Evolutionary conservation across 2,888 invertebrate genomes (phyloP).

Genomic region (Agonopterix subpropinquella): DNA sequence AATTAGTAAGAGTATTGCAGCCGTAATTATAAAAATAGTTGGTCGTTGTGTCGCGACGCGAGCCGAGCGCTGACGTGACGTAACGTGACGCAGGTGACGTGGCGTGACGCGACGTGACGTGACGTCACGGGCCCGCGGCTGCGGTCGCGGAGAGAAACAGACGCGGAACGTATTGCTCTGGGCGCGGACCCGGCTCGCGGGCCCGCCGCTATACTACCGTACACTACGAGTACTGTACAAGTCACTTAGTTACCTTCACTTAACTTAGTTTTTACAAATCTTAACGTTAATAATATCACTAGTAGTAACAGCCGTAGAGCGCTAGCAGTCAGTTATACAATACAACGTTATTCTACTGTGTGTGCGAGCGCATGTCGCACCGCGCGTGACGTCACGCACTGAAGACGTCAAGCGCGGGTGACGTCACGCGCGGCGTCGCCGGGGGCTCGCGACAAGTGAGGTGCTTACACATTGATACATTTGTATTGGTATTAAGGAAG

Average conservation of each 20-base stretch:
- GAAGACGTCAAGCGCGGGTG: background rate
- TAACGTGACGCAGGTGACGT: too few relatives aligned
- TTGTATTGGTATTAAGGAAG: too few relatives aligned
- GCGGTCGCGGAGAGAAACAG: background rate
- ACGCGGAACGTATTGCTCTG: slow-evolving; percentile 4
- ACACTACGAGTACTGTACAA: background rate
- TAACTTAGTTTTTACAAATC: slow-evolving; percentile 5
- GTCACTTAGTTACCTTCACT: background rate
- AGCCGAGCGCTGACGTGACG: background rate
- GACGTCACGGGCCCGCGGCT: too few relatives aligned
- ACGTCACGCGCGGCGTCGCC: background rate
- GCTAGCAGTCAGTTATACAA: background rate
- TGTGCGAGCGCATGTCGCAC: background rate
- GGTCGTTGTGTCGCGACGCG: slow-evolving; percentile 28
- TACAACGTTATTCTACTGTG: too few relatives aligned
- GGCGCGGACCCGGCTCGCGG: background rate
- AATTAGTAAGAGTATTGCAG: slow-evolving; percentile 10
- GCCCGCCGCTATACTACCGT: background rate
- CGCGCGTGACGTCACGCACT: background rate
- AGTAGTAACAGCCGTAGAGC: background rate
- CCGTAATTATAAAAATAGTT: slow-evolving; percentile 27
- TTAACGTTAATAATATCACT: slow-evolving; percentile 1
- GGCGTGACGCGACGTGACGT: background rate
- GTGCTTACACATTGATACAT: too few relatives aligned
- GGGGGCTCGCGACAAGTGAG: too few relatives aligned